Evolutionary conservation across 2,797 vertebrate genomes (phyloP), one percentile per base, ranked within the genome.

Genomic region (Apogon hyalosoma): DNA sequence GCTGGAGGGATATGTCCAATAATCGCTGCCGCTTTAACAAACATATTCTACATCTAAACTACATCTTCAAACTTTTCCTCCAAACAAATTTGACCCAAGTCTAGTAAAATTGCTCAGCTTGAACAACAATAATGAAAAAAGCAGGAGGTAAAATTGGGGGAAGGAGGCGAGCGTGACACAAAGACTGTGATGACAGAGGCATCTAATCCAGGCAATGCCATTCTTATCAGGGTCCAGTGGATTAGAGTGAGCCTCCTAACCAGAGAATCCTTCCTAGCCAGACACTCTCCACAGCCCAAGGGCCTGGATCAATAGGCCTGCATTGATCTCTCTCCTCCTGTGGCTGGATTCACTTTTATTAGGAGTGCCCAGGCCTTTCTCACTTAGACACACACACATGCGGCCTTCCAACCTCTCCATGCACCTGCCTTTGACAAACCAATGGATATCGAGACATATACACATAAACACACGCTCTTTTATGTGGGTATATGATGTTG

Each of bases 191-290:
- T 91, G 93, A 94, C 90, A 90, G 88, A 90, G 82, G 88, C 86
- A 71, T 91, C 93, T 94, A 93, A 94, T 94, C 93, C 94, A 89
- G 85, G 82, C 88, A 84, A 93, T 92, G 90, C 90, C 91, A 94
- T 95, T 94, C 93, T 93, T 93, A 94, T 94, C 93, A 92, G 93
- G 91, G 88, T 92, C 92, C 88, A 94, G 91, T 94, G 92, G 93
- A 94, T 94, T 94, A 94, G 91, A 80, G 85, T 90, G 90, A 92
- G 92, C 90, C 90, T 92, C 85, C 93, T 92, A 90, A 92, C 91
- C 92, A 88, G 87, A 92, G 92, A 93, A 93, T 92, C 90, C 91
- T 92, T 92, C 91, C 88, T 84, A 84, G 86, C 87, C 89, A 91
- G 92, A 92, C 90, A 81, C 88, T 92, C 88, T 91, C 82, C 84